These are phyloP conservation scores for Thysanoteuthis rhombus DNA, from an alignment of 2,888 invertebrate genomes.

Conservation along the genomic window DNA sequence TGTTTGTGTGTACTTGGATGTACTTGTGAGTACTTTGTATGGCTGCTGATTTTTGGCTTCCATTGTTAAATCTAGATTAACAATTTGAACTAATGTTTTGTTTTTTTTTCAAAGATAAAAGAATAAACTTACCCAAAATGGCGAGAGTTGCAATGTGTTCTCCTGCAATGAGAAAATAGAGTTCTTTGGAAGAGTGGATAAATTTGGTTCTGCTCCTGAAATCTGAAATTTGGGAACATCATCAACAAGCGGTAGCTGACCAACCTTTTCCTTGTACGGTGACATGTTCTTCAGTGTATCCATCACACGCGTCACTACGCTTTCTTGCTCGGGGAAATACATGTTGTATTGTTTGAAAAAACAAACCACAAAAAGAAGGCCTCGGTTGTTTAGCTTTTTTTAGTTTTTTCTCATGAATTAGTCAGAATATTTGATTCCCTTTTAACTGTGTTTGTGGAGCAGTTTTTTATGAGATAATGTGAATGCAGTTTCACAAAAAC, in stretches of 20 bases:
- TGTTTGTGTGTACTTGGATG: too few species aligned
- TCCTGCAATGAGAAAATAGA: slow-evolving; percentile 12
- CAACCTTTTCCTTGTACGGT: neutral
- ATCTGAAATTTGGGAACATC: neutral
- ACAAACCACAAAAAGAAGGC: neutral
- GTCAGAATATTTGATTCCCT: neutral
- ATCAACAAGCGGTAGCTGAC: neutral
- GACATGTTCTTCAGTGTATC: neutral
- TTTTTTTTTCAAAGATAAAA: too few species aligned
- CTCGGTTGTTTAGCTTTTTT: neutral
- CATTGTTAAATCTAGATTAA: neutral
- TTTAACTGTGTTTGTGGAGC: neutral
- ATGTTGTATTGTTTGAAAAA: neutral
- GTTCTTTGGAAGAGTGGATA: neutral
- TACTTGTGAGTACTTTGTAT: too few species aligned
- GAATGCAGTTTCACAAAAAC: neutral
- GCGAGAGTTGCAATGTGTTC: neutral
- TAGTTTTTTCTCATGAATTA: neutral
- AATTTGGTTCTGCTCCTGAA: neutral
- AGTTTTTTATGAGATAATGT: neutral
- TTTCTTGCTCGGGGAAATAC: neutral
- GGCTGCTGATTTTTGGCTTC: too few species aligned
- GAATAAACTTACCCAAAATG: neutral
- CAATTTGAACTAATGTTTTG: neutral
- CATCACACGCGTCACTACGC: neutral